phyloP scores from a whole-genome alignment of 2,888 invertebrate genomes.

The Xestia ashworthii region DNA sequence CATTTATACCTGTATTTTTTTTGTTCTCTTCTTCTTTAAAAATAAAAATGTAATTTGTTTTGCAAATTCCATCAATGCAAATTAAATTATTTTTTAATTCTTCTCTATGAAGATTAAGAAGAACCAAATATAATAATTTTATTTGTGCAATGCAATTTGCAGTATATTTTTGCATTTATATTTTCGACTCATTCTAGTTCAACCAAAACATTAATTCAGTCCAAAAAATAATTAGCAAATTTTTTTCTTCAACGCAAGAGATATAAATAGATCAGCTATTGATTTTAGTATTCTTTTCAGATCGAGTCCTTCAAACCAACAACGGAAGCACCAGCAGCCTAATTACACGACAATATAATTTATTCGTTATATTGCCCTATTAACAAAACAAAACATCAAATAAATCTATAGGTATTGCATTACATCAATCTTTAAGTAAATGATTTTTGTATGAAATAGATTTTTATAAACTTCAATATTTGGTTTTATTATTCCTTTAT shows the following conservation, averaged over 20 bases:
- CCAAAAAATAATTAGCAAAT: background rate
- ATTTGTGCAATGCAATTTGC: too few relatives aligned
- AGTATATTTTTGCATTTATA: background rate
- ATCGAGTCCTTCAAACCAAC: accelerated
- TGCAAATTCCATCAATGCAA: too few relatives aligned
- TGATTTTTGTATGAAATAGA: conserved; percentile 11
- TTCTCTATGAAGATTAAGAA: too few relatives aligned
- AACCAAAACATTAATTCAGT: background rate
- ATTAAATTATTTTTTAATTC: too few relatives aligned
- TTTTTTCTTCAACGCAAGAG: background rate
- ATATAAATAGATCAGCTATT: background rate
- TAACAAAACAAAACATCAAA: conserved; percentile 4
- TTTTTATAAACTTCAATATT: background rate
- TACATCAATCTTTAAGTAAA: conserved; percentile 5
- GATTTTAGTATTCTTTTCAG: conserved; percentile 18
- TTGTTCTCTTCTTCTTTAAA: too few relatives aligned
- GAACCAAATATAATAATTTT: too few relatives aligned
- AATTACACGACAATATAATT: background rate
- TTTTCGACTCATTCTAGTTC: background rate
- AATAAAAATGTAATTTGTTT: too few relatives aligned
- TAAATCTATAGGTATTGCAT: conserved; percentile 1
- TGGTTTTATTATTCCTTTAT: conserved; percentile 7
- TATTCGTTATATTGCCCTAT: background rate
- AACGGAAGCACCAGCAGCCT: background rate
- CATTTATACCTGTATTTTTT: background rate